Percentiles rank a stretch among this genome's conserved stretches.
These are phyloP conservation scores for Sceliomorpha sp. DNA, from an alignment of 2,888 invertebrate species.

Conservation along the genomic window DNA sequence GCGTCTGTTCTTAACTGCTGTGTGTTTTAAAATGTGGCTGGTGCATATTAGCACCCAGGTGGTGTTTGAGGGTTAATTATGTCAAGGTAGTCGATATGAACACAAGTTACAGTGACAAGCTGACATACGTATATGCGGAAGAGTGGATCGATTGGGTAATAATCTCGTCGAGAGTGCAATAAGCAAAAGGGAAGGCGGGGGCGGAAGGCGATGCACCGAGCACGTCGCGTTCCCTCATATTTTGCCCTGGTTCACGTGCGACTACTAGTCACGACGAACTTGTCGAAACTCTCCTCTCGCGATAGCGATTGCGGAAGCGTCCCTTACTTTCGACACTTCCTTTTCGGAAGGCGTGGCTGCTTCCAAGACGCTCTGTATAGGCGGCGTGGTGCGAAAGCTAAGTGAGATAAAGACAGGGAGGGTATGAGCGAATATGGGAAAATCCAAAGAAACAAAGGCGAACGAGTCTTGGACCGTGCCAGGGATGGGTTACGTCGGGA, in stretches of 20 bases:
- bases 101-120: constrained; percentile 24
- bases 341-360: constrained; percentile 56
- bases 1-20: too few relatives aligned
- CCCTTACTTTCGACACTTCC: constrained; percentile 57
- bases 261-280: constrained; percentile 36
- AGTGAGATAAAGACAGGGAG: constrained; percentile 60
- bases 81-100: constrained; percentile 11
- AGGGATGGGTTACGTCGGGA: constrained; percentile 60
- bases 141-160: constrained; percentile 18
- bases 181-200: neutral
- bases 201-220: constrained; percentile 1
- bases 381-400: constrained; percentile 52
- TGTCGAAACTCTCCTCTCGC: constrained; percentile 39
- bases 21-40: too few relatives aligned
- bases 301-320: constrained; percentile 52
- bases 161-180: constrained; percentile 8
- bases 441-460: constrained; percentile 64
- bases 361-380: constrained; percentile 44
- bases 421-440: constrained; percentile 62
- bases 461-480: constrained; percentile 38
- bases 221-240: constrained; percentile 16
- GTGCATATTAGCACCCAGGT: too few relatives aligned
- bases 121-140: constrained; percentile 16
- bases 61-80: constrained; percentile 6
- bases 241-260: constrained; percentile 17